Evolutionary conservation across 2,888 invertebrate species (phyloP).

Genomic region (Anagyrus pseudococci): DNA sequence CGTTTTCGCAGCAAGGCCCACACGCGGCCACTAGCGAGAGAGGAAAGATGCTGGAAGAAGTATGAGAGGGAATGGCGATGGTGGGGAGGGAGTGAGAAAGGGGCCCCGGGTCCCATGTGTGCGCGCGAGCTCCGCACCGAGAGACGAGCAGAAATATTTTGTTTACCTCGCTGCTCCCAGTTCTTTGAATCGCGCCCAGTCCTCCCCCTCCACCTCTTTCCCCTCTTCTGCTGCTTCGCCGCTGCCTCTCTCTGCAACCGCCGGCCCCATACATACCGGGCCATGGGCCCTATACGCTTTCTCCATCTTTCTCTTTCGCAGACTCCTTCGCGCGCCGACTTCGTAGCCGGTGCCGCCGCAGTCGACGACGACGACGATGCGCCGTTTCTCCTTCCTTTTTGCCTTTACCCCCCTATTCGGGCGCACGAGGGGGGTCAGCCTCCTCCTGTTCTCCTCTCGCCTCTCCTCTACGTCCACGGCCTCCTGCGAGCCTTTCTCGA

Average conservation of each 20-base stretch:
- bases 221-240: slow-evolving; percentile 12
- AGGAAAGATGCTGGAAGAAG: not conserved
- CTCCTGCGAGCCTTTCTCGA: slow-evolving; percentile 48
- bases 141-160: slow-evolving; percentile 58
- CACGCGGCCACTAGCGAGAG: not conserved
- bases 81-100: not conserved
- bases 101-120: slow-evolving; percentile 10
- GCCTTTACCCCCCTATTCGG: slow-evolving; percentile 1
- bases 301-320: slow-evolving; percentile 4
- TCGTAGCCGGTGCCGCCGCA: slow-evolving; percentile 1
- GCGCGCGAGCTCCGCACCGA: slow-evolving; percentile 40
- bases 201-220: slow-evolving; percentile 21
- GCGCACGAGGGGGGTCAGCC: slow-evolving; percentile 4
- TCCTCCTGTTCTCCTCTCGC: slow-evolving; percentile 36
- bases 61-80: not conserved
- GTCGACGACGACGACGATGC: not conserved
- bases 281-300: not conserved
- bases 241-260: slow-evolving; percentile 10
- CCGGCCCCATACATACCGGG: not conserved
- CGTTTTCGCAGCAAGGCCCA: not conserved
- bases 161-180: slow-evolving; percentile 57
- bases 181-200: slow-evolving; percentile 57
- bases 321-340: slow-evolving; percentile 12
- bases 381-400: slow-evolving; percentile 13
- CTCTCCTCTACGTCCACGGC: slow-evolving; percentile 41